These are phyloP conservation scores for Cryptocephalus primarius DNA, from an alignment of 2,888 invertebrate genomes.

Conservation along the genomic window DNA sequence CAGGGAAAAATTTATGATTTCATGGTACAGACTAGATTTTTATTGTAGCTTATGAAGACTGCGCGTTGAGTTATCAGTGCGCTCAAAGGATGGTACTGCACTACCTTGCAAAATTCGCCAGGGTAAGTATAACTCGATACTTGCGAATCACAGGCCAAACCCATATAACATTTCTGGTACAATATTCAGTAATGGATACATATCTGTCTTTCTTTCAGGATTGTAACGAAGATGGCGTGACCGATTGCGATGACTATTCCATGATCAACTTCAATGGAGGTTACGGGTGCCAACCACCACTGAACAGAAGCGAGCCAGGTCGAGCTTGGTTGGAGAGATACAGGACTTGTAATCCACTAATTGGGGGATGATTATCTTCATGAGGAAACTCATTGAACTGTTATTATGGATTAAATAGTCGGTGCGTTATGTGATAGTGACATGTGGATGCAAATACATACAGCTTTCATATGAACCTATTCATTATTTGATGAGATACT, in stretches of 20 bases:
- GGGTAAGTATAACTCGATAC: conserved; percentile 33
- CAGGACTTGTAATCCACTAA: conserved; percentile 19
- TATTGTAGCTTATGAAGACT: conserved; percentile 51
- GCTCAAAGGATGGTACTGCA: conserved; percentile 46
- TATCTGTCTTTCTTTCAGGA: conserved; percentile 37
- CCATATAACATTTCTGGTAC: too few relatives aligned
- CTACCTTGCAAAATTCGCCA: conserved; percentile 49
- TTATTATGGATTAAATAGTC: too few relatives aligned
- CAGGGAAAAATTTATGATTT: too few relatives aligned
- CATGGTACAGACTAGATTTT: background rate
- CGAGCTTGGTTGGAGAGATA: conserved; percentile 34
- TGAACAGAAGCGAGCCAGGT: conserved; percentile 28
- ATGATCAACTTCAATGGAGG: conserved; percentile 53
- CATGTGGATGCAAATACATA: too few relatives aligned
- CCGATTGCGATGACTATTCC: conserved; percentile 49
- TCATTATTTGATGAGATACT: too few relatives aligned
- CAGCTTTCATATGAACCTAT: too few relatives aligned
- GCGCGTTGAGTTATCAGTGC: conserved; percentile 48
- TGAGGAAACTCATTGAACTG: too few relatives aligned
- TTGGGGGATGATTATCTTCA: conserved; percentile 17
- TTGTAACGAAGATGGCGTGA: conserved; percentile 51
- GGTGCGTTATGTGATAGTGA: too few relatives aligned
- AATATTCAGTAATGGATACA: too few relatives aligned
- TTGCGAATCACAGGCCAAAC: too few relatives aligned
- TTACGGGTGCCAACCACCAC: conserved; percentile 38